Evolutionary conservation across 2,113 vertebrate species (phyloP).

Genomic region (Notarius quadriscutis): DNA sequence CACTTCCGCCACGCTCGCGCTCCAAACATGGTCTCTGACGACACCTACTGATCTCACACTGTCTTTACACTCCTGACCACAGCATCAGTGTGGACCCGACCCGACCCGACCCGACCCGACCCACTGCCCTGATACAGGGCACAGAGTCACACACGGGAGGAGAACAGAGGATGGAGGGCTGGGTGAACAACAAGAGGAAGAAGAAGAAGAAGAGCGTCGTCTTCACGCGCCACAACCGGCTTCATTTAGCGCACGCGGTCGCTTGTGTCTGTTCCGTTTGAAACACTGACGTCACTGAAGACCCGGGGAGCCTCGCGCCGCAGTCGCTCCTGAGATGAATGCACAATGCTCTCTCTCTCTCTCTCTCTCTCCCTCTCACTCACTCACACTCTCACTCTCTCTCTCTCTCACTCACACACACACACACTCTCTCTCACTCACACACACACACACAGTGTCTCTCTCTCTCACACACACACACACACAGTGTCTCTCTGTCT

Average conservation of each 20-base stretch:
- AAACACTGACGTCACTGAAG: constrained; percentile 70
- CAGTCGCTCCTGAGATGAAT: constrained; percentile 82
- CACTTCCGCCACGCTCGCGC: constrained; percentile 8
- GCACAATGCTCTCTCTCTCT: constrained; percentile 65
- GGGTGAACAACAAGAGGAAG: background rate
- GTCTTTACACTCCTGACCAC: background rate
- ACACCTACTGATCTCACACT: background rate
- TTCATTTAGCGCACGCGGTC: background rate
- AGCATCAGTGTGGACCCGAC: background rate
- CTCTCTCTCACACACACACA: background rate
- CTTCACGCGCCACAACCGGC: background rate
- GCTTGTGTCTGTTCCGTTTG: constrained; percentile 17
- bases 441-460: background rate
- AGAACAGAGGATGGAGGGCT: background rate
- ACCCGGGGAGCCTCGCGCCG: constrained; percentile 66
- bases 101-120: background rate
- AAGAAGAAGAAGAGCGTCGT: background rate
- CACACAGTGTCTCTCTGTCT: too few species aligned
- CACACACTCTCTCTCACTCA: background rate
- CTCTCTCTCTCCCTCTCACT: constrained; percentile 11
- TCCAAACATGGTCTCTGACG: constrained; percentile 13
- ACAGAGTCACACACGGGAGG: background rate
- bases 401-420: background rate
- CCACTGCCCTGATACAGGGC: too few species aligned
- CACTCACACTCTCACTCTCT: background rate